Conservation (phyloP, 2,888 invertebrate genomes). For the Cheilosia vernalis region DNA sequence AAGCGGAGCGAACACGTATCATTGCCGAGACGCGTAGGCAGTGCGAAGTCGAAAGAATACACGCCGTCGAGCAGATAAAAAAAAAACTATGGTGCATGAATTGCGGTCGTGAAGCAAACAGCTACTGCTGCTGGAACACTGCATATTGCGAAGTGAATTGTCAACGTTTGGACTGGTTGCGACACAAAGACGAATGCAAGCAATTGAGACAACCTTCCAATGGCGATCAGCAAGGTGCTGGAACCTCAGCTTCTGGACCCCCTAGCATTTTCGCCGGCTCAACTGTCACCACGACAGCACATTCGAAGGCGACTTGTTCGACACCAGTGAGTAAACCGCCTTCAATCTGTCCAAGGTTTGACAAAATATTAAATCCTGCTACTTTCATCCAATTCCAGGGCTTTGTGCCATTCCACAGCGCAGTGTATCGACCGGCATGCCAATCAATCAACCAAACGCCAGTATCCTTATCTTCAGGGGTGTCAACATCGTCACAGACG, state of each 20-base stretch:
- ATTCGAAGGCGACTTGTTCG: conserved; percentile 6
- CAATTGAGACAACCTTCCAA: conserved; percentile 76
- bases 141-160: conserved; percentile 96
- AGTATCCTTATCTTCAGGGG: conserved; percentile 32
- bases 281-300: conserved; percentile 32
- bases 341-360: conserved; percentile 9
- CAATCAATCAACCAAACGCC: conserved; percentile 23
- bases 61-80: conserved; percentile 90
- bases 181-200: conserved; percentile 85
- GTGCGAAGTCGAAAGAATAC: conserved; percentile 88
- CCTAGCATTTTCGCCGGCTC: conserved; percentile 8
- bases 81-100: conserved; percentile 96
- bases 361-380: conserved; percentile 37
- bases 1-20: conserved; percentile 88
- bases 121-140: conserved; percentile 98
- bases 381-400: conserved; percentile 44
- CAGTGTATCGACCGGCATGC: conserved; percentile 28
- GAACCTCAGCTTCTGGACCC: conserved; percentile 19
- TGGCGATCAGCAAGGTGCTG: conserved; percentile 40
- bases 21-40: conserved; percentile 87
- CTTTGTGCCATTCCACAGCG: conserved; percentile 38
- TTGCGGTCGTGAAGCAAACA: conserved; percentile 94
- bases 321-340: conserved; percentile 62
- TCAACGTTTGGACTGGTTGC: conserved; percentile 93
- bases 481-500: neutral